Evolutionary conservation across 2,888 invertebrate species (phyloP).

Genomic region (Atrina japonica): DNA sequence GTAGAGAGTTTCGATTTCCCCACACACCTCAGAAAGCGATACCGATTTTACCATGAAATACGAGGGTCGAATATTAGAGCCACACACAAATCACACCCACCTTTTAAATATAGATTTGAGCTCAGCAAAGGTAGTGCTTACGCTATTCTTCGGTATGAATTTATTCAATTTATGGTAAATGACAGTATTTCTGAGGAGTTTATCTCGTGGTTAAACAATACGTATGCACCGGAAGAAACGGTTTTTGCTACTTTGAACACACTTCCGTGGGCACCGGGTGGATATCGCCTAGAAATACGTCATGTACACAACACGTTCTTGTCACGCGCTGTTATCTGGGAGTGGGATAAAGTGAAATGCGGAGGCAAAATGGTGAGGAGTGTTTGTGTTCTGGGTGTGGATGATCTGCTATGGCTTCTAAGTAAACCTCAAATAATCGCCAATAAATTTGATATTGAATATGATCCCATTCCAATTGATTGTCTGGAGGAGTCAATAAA

Average conservation of each 20-base stretch:
- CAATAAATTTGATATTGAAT: conserved; percentile 76
- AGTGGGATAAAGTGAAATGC: conserved; percentile 18
- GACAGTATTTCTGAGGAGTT: conserved; percentile 47
- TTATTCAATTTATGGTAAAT: conserved; percentile 56
- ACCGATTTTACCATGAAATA: neutral
- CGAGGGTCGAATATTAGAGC: conserved; percentile 1
- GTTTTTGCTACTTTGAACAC: conserved; percentile 59
- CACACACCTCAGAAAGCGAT: conserved; percentile 8
- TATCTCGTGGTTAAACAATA: conserved; percentile 56
- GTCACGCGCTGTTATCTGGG: conserved; percentile 39
- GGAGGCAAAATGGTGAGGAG: conserved; percentile 42
- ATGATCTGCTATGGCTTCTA: conserved; percentile 68
- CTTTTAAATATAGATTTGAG: conserved; percentile 25
- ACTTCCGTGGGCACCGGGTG: conserved; percentile 56
- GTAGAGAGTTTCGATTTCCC: conserved; percentile 52
- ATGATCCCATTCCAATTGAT: conserved; percentile 71
- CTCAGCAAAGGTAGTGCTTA: conserved; percentile 57
- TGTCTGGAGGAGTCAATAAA: conserved; percentile 71
- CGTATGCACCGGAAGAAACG: conserved; percentile 60
- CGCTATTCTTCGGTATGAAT: conserved; percentile 51
- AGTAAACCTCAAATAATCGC: conserved; percentile 70
- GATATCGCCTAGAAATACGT: conserved; percentile 21
- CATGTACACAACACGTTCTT: conserved; percentile 15
- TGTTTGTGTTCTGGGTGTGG: conserved; percentile 68
- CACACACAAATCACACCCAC: conserved; percentile 8